These are phyloP conservation scores for Mesaphorura yosii DNA, from an alignment of 1,140 invertebrate species.

Conservation along the genomic window DNA sequence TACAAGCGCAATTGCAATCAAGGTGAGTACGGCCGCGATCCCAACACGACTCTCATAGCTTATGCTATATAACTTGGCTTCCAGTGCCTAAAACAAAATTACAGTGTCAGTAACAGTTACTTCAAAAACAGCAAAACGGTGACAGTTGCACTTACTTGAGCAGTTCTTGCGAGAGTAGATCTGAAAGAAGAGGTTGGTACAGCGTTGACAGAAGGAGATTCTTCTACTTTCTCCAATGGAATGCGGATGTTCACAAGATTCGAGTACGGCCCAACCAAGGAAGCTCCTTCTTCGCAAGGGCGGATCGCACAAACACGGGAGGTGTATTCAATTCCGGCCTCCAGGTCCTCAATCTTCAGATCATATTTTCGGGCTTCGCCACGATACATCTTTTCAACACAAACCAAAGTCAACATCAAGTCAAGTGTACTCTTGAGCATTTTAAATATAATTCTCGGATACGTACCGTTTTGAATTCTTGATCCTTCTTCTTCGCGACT, in stretches of 20 bases:
- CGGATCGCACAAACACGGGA: slow-evolving; percentile 29
- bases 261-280: slow-evolving; percentile 28
- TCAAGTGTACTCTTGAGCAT: neutral
- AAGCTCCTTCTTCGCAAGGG: slow-evolving; percentile 19
- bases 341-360: slow-evolving; percentile 19
- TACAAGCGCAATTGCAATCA: slow-evolving; percentile 28
- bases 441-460: neutral
- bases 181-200: slow-evolving; percentile 21
- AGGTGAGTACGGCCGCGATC: slow-evolving; percentile 28
- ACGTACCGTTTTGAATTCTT: slow-evolving; percentile 29
- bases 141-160: slow-evolving; percentile 16
- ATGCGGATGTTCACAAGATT: slow-evolving; percentile 23
- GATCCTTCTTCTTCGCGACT: slow-evolving; percentile 24
- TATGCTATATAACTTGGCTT: slow-evolving; percentile 27
- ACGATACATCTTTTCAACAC: slow-evolving; percentile 22
- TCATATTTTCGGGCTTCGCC: slow-evolving; percentile 15
- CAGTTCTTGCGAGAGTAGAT: slow-evolving; percentile 20
- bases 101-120: neutral
- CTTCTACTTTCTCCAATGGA: slow-evolving; percentile 11
- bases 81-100: slow-evolving; percentile 19
- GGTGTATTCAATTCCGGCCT: slow-evolving; percentile 21
- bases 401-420: neutral
- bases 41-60: slow-evolving; percentile 29
- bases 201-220: slow-evolving; percentile 11
- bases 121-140: slow-evolving; percentile 5